Evolutionary conservation across 1,140 invertebrate genomes (phyloP), one percentile per base, ranked within the genome.

Genomic region (Microplitis demolitor): DNA sequence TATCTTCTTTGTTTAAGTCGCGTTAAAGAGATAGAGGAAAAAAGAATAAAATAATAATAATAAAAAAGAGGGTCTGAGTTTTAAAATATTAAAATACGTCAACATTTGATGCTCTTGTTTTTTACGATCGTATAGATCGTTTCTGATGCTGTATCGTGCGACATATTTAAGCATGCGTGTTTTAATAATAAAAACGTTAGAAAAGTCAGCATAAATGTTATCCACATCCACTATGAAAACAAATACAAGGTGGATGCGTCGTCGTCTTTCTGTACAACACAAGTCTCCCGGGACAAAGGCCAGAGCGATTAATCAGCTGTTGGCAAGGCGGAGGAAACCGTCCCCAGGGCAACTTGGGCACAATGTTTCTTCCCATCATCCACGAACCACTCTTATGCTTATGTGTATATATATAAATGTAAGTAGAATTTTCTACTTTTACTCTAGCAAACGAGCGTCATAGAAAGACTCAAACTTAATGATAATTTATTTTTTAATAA

Each of bases 301-400:
- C 76, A 80, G 80, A 81, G 87, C 85, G 86, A 87, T 87, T 87
- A 87, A 87, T 87, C 86, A 87, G 85, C 84, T 87, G 86, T 87
- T 86, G 85, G 86, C 84, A 85, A 84, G 82, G 80, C 84, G 83
- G 80, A 79, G 80, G 81, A 84, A 82, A 79, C 77, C 75, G 82
- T 86, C 85, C 85, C 85, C 79, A 64, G 84, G 83, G 85, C 80
- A 70, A 78, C 66, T 78, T 78, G 83, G 80, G 80, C 79, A 84
- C 82, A 85, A 84, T 84, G 82, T 83, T 82, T 80, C 79, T 81
- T 76, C 67, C 54, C 67, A 24, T 69, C 54, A 56, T 68, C 53
- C 34, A 5, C 13, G 35, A 6, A 11, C 66, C 24, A 45, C 68
- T 69, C 66, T 50, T 50, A 68, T 50, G 24, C 24, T 24, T 24